Evolutionary conservation across 2,113 vertebrate species (phyloP).

Genomic region (Daboia siamensis): DNA sequence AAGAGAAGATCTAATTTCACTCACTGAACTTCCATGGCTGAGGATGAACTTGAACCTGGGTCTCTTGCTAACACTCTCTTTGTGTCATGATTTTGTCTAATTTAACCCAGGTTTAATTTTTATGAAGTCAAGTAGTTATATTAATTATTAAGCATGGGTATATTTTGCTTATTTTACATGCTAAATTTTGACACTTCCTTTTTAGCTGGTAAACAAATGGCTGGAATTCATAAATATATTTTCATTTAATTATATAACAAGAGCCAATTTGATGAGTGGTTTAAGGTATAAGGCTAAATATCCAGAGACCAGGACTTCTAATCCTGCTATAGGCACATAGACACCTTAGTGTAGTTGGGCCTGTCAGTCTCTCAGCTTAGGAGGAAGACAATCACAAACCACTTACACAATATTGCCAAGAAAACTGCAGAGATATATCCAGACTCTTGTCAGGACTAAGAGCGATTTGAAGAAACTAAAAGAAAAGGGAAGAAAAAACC

Average conservation of each 20-base stretch:
- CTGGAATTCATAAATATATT: neutral
- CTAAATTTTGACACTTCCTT: neutral
- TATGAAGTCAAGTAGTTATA: neutral
- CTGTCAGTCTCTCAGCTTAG: neutral
- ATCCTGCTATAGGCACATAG: neutral
- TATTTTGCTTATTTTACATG: neutral
- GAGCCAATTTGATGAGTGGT: neutral
- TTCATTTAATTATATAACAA: neutral
- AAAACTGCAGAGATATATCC: neutral
- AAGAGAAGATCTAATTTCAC: neutral
- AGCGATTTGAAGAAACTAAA: neutral
- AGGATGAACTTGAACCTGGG: neutral
- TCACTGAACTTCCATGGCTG: neutral
- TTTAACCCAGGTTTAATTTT: neutral
- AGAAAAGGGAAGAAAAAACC: neutral
- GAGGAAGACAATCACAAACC: neutral
- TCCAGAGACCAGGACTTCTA: neutral
- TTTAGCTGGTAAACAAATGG: neutral
- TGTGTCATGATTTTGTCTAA: neutral
- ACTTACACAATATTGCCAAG: neutral
- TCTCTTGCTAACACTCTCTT: neutral
- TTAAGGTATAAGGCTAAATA: neutral
- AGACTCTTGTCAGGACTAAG: neutral
- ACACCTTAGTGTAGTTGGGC: neutral
- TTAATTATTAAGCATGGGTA: neutral